phyloP scores from a whole-genome alignment of 2,797 vertebrate genomes.

The Coendou prehensilis region DNA sequence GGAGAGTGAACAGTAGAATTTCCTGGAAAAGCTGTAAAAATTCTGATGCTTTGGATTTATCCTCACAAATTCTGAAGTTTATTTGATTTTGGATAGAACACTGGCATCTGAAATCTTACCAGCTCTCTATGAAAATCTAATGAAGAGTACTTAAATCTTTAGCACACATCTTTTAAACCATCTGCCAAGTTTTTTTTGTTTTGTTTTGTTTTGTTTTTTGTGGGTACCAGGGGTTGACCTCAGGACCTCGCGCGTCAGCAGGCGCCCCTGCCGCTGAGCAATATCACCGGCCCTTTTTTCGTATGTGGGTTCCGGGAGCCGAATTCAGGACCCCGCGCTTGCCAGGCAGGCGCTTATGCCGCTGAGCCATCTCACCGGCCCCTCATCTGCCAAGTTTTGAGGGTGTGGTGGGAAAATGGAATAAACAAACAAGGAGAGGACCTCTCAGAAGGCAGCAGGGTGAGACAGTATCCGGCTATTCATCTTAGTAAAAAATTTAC shows the following conservation, averaged over 20 bases:
- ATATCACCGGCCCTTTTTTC: no score
- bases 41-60: neutral
- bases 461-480: neutral
- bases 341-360: no score
- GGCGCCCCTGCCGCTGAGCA: no score
- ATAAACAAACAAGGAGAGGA: slow-evolving; percentile 1
- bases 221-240: no score
- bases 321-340: no score
- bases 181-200: no score
- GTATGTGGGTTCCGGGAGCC: no score
- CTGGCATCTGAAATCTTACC: neutral
- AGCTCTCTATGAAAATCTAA: neutral
- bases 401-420: neutral
- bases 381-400: neutral
- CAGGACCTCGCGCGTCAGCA: no score
- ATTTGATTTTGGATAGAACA: neutral
- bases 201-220: no score
- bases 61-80: neutral
- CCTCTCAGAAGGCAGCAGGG: neutral
- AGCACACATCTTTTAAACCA: neutral
- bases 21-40: neutral
- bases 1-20: neutral
- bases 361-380: no score
- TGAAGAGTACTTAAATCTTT: neutral
- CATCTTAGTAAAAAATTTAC: neutral